phyloP scores from a whole-genome alignment of 2,113 vertebrate species.

The Malurus alboscapulatus region DNA sequence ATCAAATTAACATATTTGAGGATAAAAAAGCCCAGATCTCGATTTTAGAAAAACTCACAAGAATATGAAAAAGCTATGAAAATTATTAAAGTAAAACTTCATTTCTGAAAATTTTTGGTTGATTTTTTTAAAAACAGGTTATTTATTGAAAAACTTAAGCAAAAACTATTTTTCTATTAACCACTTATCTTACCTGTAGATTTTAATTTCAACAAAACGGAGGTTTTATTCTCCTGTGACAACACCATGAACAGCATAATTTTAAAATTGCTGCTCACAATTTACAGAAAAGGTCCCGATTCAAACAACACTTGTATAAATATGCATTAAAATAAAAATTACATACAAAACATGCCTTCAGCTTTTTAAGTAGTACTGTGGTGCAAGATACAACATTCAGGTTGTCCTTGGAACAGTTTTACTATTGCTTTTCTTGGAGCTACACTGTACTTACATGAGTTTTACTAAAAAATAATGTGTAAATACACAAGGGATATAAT shows the following conservation, averaged over 20 bases:
- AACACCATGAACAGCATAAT: background rate
- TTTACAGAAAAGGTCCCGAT: background rate
- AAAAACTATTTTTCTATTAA: background rate
- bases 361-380: background rate
- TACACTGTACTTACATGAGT: background rate
- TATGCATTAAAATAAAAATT: background rate
- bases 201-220: background rate
- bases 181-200: background rate
- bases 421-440: background rate
- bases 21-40: background rate
- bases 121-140: background rate
- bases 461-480: background rate
- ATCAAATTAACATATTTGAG: background rate
- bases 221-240: background rate
- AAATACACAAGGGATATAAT: background rate
- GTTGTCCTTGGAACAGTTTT: background rate
- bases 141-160: background rate
- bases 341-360: background rate
- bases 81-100: background rate
- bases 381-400: background rate
- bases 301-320: background rate
- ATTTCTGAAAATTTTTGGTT: background rate
- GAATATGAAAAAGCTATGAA: background rate
- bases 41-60: background rate
- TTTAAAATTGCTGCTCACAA: background rate